Conservation (phyloP, 2,113 vertebrate species). For the Leptosomus discolor region DNA sequence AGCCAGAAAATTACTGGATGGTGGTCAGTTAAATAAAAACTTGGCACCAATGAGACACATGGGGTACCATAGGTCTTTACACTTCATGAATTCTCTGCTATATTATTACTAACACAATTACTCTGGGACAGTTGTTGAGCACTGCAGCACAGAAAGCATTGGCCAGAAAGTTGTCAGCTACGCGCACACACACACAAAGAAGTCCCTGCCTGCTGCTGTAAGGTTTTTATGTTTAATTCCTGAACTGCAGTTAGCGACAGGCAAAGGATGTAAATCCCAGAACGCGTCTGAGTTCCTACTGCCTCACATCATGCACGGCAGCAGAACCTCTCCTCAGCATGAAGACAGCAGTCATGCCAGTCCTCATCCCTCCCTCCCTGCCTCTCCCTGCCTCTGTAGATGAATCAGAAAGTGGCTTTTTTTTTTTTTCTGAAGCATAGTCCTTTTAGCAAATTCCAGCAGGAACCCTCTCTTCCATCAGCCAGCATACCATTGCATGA, state of each 20-base stretch:
- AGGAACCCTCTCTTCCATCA: neutral
- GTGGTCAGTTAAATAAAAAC: conserved; percentile 30
- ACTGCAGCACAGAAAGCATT: neutral
- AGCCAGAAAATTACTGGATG: conserved; percentile 36
- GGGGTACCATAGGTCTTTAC: neutral
- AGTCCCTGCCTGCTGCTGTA: neutral
- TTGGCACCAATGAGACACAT: neutral
- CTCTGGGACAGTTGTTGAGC: neutral
- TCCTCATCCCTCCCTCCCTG: neutral
- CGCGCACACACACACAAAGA: neutral
- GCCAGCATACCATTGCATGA: neutral
- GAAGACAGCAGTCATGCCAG: neutral
- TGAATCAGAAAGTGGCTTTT: neutral
- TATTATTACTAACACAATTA: conserved; percentile 28
- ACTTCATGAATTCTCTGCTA: conserved; percentile 16
- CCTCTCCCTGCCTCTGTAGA: neutral
- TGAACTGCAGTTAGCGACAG: neutral
- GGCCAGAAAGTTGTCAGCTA: neutral
- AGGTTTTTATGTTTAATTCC: neutral
- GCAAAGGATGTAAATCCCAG: neutral
- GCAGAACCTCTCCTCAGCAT: neutral
- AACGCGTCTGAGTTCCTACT: neutral
- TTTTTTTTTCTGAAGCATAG: neutral
- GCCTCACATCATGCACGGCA: neutral
- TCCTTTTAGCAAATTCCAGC: neutral